Percentiles rank a stretch among this genome's conserved stretches.
These are phyloP conservation scores for Theristicus caerulescens DNA, from an alignment of 2,113 vertebrate genomes.

Conservation along the genomic window DNA sequence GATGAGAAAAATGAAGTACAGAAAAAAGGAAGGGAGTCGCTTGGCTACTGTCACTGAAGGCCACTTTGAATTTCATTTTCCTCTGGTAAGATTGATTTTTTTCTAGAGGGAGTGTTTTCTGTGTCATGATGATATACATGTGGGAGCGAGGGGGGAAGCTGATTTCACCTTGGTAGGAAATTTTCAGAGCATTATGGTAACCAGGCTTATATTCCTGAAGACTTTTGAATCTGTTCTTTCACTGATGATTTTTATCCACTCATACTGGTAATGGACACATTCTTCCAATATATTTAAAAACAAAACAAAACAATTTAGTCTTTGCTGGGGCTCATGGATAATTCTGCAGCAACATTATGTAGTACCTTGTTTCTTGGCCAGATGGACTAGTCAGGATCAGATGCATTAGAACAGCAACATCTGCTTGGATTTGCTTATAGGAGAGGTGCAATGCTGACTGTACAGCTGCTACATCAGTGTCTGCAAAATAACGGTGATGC, in stretches of 20 bases:
- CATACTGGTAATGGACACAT: not conserved
- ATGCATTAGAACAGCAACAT: not conserved
- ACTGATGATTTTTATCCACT: not conserved
- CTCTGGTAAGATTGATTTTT: not conserved
- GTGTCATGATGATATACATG: not conserved
- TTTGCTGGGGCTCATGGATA: not conserved
- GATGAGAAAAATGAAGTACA: not conserved
- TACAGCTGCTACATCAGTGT: not conserved
- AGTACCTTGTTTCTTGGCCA: not conserved
- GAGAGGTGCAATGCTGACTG: not conserved
- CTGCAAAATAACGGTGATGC: not conserved
- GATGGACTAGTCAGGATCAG: not conserved
- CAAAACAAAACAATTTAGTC: not conserved
- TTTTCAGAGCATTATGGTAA: not conserved
- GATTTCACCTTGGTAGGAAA: not conserved
- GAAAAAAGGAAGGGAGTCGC: not conserved
- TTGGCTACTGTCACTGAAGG: not conserved
- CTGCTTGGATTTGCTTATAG: not conserved
- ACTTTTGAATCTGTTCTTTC: not conserved
- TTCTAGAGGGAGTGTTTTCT: not conserved
- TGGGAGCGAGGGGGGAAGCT: no score
- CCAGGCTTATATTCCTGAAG: not conserved
- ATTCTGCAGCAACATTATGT: not conserved
- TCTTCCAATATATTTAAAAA: not conserved
- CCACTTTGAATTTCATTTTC: not conserved